Evolutionary conservation across 2,888 invertebrate genomes (phyloP), one percentile per base, ranked within the genome.

Genomic region (Monochamus alternatus): DNA sequence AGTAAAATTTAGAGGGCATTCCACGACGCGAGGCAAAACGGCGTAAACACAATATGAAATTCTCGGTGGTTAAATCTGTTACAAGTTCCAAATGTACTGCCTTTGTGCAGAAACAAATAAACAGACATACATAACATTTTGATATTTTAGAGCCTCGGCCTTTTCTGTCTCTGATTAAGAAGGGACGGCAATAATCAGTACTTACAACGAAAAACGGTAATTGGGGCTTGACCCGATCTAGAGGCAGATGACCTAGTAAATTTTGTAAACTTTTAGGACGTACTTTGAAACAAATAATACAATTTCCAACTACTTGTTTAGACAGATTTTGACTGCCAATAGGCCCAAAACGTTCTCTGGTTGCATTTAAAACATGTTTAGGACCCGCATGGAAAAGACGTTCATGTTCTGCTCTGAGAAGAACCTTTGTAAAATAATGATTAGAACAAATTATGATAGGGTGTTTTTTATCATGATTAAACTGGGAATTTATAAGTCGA

Each of bases 1-100:
- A 71, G 31, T 71, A 71, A 5, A 62, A 44, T 62, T 62, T 62
- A 32, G 47, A 62, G 10, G 71, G 71, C 51, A 62, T 62, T 58
- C 71, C 71, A 22, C 71, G 10, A 12, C 62, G 71, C 3, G 62
- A 62, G 7, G 51, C 62, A 47, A 71, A 71, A 5, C 71, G 62
- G 10, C 65, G 64, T 44, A 64, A 64, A 22, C 64, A 64, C 22
- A 64, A 44, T 44, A 64, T 14, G 44, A 64, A 64, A 14, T 43
- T 12, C 38, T 47, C 65, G 9, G 47, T 22, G 9, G 51, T 65
- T 31, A 65, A 51, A 51, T 65, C 47, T 51, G 30, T 9, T 3
- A 65, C 44, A 12, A 14, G 44, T 43, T 64, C 64, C 10, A 64
- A 43, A 43, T 64, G 64, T 7, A 58, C 14, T 7, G 58, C 58